A percentile compares a stretch with the other conserved stretches of the same genome.
Evolutionary conservation across 1,140 invertebrate species (phyloP).

Genomic region (Drosophila takahashii): DNA sequence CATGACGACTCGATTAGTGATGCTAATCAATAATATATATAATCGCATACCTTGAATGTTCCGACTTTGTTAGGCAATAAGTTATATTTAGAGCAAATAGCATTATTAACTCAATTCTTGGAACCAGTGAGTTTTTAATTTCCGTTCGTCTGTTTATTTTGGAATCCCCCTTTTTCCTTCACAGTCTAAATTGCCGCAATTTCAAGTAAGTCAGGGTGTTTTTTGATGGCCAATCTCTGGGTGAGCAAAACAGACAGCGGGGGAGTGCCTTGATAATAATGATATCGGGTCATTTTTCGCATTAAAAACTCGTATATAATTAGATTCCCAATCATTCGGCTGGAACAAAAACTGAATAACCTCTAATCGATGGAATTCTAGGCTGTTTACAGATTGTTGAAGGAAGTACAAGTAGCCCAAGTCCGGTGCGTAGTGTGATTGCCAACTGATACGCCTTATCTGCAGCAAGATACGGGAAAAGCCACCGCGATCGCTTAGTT

Average conservation of each 20-base stretch:
- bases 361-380: constrained; percentile 3
- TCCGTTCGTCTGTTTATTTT: not conserved
- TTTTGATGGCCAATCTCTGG: not conserved
- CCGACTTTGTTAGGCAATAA: no score
- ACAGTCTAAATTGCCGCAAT: not conserved
- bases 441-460: constrained; percentile 32
- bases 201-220: constrained; percentile 4
- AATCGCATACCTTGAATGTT: no score
- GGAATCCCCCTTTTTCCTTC: not conserved
- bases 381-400: constrained; percentile 16
- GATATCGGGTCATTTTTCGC: not conserved
- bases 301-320: constrained; percentile 8
- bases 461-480: constrained; percentile 19
- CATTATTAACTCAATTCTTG: not conserved
- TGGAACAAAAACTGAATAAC: not conserved
- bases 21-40: no score
- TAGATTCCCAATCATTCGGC: constrained; percentile 1
- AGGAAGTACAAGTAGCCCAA: constrained; percentile 6
- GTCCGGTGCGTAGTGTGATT: not conserved
- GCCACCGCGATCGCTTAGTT: constrained; percentile 5
- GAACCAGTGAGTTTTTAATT: not conserved
- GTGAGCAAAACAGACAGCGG: constrained; percentile 4
- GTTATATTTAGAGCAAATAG: not conserved
- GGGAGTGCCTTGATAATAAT: not conserved
- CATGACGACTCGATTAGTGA: no score